Evolutionary conservation across 2,888 invertebrate genomes (phyloP).

Genomic region (Mimumesa dahlbomi): DNA sequence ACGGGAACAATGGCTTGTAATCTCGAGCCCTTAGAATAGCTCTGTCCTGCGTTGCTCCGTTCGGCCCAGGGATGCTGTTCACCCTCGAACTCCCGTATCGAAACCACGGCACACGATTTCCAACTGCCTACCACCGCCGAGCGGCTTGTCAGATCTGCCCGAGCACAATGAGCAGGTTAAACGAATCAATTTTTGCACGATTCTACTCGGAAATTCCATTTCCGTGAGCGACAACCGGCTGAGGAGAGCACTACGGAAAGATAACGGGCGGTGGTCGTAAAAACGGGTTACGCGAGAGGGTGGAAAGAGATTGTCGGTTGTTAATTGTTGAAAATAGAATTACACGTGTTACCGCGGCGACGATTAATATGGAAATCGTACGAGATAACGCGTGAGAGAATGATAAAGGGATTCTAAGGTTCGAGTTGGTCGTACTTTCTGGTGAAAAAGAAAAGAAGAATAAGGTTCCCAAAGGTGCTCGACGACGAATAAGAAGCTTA

Average conservation of each 20-base stretch:
- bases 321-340: too few species aligned
- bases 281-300: too few species aligned
- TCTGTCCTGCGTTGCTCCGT: conserved; percentile 65
- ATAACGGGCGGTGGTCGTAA: conserved; percentile 37
- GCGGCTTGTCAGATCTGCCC: conserved; percentile 65
- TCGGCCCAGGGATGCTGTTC: conserved; percentile 57
- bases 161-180: conserved; percentile 74
- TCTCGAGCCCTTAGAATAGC: conserved; percentile 77
- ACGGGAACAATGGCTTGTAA: conserved; percentile 79
- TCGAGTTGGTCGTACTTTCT: conserved; percentile 27
- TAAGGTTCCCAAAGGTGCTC: too few species aligned
- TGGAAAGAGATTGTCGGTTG: too few species aligned
- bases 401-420: too few species aligned
- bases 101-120: conserved; percentile 53
- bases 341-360: too few species aligned
- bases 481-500: conserved; percentile 55
- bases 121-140: conserved; percentile 35
- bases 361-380: too few species aligned
- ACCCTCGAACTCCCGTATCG: conserved; percentile 45
- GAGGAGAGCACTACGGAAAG: conserved; percentile 36
- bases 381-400: too few species aligned
- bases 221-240: conserved; percentile 59
- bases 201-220: conserved; percentile 74
- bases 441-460: conserved; percentile 62
- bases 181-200: conserved; percentile 77